Evolutionary conservation across 2,888 invertebrate species (phyloP), one percentile per base, ranked within the genome.

Genomic region (Glaucopsyche alexis): DNA sequence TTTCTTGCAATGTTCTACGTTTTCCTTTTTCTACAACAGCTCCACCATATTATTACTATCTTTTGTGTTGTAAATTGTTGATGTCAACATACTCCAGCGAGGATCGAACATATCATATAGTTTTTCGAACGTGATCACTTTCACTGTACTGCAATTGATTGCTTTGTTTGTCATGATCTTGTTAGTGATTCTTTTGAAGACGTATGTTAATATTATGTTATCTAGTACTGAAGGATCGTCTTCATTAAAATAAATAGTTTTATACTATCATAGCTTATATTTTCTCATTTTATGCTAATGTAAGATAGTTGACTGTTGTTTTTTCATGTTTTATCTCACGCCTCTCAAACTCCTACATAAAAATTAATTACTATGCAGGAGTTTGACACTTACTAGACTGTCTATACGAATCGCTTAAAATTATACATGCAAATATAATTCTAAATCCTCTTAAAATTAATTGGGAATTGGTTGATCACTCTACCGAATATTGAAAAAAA

Each of bases 131-230:
- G 45, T 67, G 67, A 67, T 16, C 45, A 67, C 67, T 67, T 67
- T 67, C 67, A 67, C 67, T 67, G 29, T 29, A 16, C 67, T 42
- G 14, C n/a, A n/a, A n/a, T 16, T 67, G 42, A 67, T 42, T 67
- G 67, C 67, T 67, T 45, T 67, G 67, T 67, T 45, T 67, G 67
- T 67, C 67, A 67, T 67, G 67, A 67, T 45, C 16, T 67, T 60
- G 47, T 47, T 60, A 8, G 67, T 42, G 67, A 67, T 9, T 66
- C 38, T 45, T n/a, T 3, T 9, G 42, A 7, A 67, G 11, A 67
- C 67, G 42, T 67, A n/a, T 9, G 16, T n/a, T n/a, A n/a, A n/a
- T n/a, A n/a, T n/a, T n/a, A n/a, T n/a, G n/a, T 42, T 13, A 4
- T 55, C 49, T 13, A 19, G 55, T 55, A 11, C 11, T 55, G 55